These are phyloP conservation scores for Aphelenchoides avenae DNA, from an alignment of 1,140 invertebrate species.

Conservation along the genomic window DNA sequence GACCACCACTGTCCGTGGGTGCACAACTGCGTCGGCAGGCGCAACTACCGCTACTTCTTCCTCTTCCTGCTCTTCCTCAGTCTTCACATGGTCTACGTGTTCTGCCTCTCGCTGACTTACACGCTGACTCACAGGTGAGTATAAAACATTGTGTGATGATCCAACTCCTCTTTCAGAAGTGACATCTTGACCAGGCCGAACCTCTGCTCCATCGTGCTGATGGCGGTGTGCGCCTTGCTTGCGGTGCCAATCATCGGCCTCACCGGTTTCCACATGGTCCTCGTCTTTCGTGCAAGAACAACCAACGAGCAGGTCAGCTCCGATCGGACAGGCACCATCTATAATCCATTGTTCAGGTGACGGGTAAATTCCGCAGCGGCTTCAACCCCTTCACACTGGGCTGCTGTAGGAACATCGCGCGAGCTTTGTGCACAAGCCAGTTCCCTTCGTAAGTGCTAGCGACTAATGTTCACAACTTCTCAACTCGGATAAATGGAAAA, in stretches of 20 bases:
- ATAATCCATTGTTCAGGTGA: constrained; percentile 43
- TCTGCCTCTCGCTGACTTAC: constrained; percentile 83
- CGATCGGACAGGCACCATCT: neutral
- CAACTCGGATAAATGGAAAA: no score
- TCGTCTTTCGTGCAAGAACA: constrained; percentile 94
- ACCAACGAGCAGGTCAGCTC: constrained; percentile 92
- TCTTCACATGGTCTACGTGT: constrained; percentile 86
- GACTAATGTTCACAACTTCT: constrained; percentile 9
- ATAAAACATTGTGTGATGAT: constrained; percentile 19
- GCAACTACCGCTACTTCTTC: constrained; percentile 97
- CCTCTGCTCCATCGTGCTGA: constrained; percentile 71
- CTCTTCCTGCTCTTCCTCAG: constrained; percentile 92
- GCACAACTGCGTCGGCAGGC: constrained; percentile 96
- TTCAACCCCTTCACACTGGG: constrained; percentile 57
- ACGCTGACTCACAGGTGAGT: constrained; percentile 70
- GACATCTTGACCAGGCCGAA: constrained; percentile 52
- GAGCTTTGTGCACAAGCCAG: constrained; percentile 42
- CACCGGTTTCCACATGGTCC: constrained; percentile 92
- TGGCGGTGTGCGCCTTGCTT: constrained; percentile 81
- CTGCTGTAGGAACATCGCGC: constrained; percentile 33
- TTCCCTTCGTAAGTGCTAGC: constrained; percentile 33
- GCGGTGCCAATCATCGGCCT: constrained; percentile 94
- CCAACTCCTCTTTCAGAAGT: constrained; percentile 36
- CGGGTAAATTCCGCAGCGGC: constrained; percentile 57
- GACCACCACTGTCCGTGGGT: constrained; percentile 99